Evolutionary conservation across 2,888 invertebrate genomes (phyloP).

Genomic region (Scaptomyza reducta): DNA sequence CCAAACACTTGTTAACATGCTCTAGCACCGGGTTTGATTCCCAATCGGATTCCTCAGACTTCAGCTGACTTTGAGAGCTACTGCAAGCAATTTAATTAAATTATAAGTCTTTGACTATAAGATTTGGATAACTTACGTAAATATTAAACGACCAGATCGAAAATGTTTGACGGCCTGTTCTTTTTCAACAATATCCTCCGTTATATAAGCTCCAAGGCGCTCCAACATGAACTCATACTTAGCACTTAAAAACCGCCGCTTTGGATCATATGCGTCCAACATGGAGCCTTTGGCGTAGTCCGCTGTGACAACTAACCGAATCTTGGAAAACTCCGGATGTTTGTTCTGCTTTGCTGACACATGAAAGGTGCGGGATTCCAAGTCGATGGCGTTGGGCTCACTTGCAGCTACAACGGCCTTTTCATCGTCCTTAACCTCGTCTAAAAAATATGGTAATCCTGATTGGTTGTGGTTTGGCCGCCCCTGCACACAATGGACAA

Average conservation of each 20-base stretch:
- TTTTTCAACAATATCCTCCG: constrained; percentile 3
- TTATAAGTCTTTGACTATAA: background rate
- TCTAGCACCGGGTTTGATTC: constrained; percentile 4
- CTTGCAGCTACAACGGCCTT: background rate
- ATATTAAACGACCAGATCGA: constrained; percentile 67
- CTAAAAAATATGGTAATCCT: background rate
- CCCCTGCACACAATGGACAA: constrained; percentile 24
- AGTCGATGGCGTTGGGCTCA: constrained; percentile 13
- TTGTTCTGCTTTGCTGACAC: constrained; percentile 60
- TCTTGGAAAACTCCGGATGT: constrained; percentile 57
- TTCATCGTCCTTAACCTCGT: background rate
- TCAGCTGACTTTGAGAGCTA: constrained; percentile 11
- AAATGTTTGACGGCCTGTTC: constrained; percentile 53
- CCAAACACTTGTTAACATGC: constrained; percentile 30
- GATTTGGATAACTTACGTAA: constrained; percentile 53
- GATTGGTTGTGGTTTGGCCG: constrained; percentile 2
- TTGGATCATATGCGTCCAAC: constrained; percentile 56
- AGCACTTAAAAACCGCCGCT: constrained; percentile 63
- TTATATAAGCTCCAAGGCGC: constrained; percentile 52
- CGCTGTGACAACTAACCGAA: constrained; percentile 53
- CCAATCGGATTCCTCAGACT: background rate
- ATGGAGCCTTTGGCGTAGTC: constrained; percentile 57
- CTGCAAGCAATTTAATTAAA: background rate
- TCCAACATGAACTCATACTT: constrained; percentile 75
- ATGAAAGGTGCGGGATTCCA: constrained; percentile 47